Evolutionary conservation across 2,113 vertebrate genomes (phyloP).

Genomic region (Synodontis membranacea): DNA sequence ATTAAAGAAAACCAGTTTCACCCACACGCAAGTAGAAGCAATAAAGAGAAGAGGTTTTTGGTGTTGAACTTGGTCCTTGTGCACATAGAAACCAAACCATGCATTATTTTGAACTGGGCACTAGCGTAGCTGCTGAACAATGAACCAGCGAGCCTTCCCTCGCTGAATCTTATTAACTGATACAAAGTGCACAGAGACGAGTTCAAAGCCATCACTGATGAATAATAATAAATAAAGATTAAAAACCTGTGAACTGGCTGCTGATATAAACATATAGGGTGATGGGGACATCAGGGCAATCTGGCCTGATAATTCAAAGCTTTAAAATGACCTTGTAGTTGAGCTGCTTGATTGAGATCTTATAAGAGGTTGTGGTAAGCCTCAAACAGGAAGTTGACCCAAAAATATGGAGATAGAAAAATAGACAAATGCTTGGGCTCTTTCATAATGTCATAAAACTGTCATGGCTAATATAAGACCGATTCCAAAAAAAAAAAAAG

Average conservation of each 20-base stretch:
- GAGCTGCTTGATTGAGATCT: not conserved
- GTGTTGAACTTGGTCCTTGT: not conserved
- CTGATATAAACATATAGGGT: not conserved
- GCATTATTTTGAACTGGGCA: not conserved
- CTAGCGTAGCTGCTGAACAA: not conserved
- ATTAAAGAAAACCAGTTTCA: constrained; percentile 9
- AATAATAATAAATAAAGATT: not conserved
- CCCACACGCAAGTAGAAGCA: not conserved
- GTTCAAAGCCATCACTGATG: not conserved
- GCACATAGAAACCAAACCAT: not conserved
- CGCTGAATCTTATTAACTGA: not conserved
- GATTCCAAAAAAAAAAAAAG: no score
- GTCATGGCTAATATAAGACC: not conserved
- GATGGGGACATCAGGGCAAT: not conserved
- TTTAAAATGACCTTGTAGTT: not conserved
- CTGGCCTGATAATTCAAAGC: not conserved
- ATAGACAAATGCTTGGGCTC: not conserved
- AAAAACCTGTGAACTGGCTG: not conserved
- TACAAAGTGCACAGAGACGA: not conserved
- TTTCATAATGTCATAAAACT: not conserved
- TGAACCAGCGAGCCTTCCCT: not conserved
- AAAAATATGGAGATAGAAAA: not conserved
- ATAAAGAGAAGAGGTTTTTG: not conserved
- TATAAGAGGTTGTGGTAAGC: not conserved
- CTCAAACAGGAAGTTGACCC: not conserved